Conservation (phyloP, 2,113 vertebrate species). For the Calypte anna region DNA sequence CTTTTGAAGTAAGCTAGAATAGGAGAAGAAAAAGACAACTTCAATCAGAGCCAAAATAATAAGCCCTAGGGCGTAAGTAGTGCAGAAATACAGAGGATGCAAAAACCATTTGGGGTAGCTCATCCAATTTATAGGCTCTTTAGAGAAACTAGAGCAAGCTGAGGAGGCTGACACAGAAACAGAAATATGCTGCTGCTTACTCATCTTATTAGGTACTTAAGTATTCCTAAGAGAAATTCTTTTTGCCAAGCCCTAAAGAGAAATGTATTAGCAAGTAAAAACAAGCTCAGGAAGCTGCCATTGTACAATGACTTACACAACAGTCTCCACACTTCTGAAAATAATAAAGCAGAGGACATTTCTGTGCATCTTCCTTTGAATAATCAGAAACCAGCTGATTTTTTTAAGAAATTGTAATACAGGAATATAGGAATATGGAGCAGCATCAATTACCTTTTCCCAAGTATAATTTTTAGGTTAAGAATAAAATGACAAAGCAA, state of each 20-base stretch:
- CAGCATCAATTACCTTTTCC: neutral
- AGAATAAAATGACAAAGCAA: neutral
- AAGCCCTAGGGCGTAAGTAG: neutral
- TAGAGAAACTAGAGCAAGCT: neutral
- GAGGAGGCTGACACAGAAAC: neutral
- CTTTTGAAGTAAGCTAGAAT: conserved; percentile 87
- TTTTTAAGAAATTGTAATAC: neutral
- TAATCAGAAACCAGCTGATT: neutral
- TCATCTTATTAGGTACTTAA: neutral
- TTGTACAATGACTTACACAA: neutral
- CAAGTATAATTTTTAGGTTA: neutral
- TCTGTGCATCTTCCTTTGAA: neutral
- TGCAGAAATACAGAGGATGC: neutral
- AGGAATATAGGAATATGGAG: neutral
- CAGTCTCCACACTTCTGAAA: neutral
- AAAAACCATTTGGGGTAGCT: neutral
- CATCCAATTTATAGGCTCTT: neutral
- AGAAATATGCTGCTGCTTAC: neutral
- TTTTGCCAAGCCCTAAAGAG: neutral
- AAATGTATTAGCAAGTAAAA: neutral
- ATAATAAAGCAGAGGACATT: accelerated
- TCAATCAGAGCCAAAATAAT: neutral
- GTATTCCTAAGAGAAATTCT: neutral
- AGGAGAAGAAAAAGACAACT: neutral
- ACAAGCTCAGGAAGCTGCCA: neutral